Percentiles rank a stretch among this genome's conserved stretches.
These are phyloP conservation scores for Micrastur ruficollis DNA, from an alignment of 2,797 vertebrate genomes.

Conservation along the genomic window DNA sequence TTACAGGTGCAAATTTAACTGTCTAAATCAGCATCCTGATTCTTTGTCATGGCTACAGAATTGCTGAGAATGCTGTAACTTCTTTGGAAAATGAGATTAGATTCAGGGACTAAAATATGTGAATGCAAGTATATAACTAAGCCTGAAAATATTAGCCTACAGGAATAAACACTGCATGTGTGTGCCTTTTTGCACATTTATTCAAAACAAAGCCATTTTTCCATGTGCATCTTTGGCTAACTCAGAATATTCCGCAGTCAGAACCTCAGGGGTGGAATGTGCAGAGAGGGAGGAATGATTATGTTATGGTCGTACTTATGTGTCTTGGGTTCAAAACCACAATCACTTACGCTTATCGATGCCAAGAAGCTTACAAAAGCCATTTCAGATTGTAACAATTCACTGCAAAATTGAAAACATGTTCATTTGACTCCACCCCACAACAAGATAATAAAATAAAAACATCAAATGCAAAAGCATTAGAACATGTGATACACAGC, in stretches of 20 bases:
- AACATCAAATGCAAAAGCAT: background rate
- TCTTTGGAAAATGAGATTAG: background rate
- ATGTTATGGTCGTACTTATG: background rate
- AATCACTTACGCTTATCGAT: background rate
- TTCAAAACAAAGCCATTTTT: background rate
- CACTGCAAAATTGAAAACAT: constrained; percentile 16
- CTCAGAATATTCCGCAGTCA: background rate
- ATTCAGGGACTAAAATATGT: background rate
- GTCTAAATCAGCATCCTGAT: background rate
- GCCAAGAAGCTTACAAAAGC: constrained; percentile 18
- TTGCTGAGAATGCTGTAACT: background rate
- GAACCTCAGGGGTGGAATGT: background rate
- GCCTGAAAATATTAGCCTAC: background rate
- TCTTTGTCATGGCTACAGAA: background rate
- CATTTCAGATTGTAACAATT: background rate
- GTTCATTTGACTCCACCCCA: background rate
- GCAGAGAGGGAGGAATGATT: background rate
- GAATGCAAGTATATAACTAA: background rate
- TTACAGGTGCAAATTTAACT: constrained; percentile 35
- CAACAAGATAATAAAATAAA: background rate
- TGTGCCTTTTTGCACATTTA: background rate
- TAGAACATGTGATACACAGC: background rate
- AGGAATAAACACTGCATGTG: background rate
- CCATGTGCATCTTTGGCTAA: background rate
- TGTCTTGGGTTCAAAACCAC: background rate